Evolutionary conservation across 2,888 invertebrate genomes (phyloP).

Genomic region (Tipula lateralis): DNA sequence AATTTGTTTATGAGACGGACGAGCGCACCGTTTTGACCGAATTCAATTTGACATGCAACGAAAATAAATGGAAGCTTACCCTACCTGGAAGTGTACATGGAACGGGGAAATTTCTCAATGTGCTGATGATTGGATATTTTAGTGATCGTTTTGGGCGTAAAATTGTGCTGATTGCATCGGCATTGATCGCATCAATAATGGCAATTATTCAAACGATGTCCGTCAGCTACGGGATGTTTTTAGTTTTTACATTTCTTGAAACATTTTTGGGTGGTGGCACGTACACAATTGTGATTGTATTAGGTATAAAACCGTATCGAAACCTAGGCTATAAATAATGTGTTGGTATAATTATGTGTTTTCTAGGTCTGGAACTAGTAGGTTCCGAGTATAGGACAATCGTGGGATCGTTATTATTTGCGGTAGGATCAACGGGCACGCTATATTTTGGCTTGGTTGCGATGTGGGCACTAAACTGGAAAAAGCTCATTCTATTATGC

Average conservation of each 20-base stretch:
- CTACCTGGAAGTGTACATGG: constrained; percentile 63
- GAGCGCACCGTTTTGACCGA: not conserved
- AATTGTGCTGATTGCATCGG: not conserved
- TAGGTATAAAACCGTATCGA: not conserved
- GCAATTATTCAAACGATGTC: not conserved
- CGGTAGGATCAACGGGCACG: not conserved
- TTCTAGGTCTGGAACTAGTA: constrained; percentile 12
- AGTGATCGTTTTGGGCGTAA: constrained; percentile 56
- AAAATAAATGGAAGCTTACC: constrained; percentile 58
- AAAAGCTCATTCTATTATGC: not conserved
- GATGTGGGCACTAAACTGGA: not conserved
- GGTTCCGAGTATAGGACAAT: not conserved
- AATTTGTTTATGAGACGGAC: not conserved
- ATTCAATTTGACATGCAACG: not conserved
- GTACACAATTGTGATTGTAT: not conserved
- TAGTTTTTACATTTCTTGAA: not conserved
- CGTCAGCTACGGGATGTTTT: not conserved
- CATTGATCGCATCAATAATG: not conserved
- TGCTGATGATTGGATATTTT: constrained; percentile 59
- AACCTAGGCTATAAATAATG: not conserved
- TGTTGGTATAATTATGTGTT: no score
- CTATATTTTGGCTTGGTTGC: not conserved
- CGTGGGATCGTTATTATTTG: not conserved
- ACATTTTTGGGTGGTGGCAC: not conserved
- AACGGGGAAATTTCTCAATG: constrained; percentile 59